A percentile compares a stretch with the other conserved stretches of the same genome.
These are phyloP conservation scores for Pasiphila rectangulata DNA, from an alignment of 2,888 invertebrate species.

Conservation along the genomic window DNA sequence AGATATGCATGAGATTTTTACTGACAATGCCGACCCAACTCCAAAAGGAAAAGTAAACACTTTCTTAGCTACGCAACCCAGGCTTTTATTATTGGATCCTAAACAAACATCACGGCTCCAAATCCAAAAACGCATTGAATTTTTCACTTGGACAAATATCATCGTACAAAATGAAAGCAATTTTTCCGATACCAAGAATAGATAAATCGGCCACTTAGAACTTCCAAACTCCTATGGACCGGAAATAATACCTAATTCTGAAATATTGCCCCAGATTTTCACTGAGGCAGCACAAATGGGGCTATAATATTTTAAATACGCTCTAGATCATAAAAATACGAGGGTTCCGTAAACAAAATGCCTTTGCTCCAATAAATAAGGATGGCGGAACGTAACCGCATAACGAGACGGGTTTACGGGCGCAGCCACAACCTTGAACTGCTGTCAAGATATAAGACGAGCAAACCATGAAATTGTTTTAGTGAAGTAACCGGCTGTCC, in stretches of 20 bases:
- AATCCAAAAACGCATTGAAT: conserved; percentile 4
- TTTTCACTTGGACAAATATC: conserved; percentile 10
- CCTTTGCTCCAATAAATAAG: conserved; percentile 50
- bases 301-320: conserved; percentile 47
- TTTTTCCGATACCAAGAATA: conserved; percentile 20
- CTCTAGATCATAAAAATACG: conserved; percentile 53
- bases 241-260: conserved; percentile 26
- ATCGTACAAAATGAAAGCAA: conserved; percentile 13
- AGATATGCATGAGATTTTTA: too few species aligned
- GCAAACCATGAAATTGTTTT: conserved; percentile 29
- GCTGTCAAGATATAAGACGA: conserved; percentile 31
- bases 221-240: conserved; percentile 26
- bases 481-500: conserved; percentile 11
- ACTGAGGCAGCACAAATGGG: conserved; percentile 37
- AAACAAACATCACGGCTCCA: conserved; percentile 1
- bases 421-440: conserved; percentile 32
- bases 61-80: background rate
- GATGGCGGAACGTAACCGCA: conserved; percentile 37
- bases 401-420: conserved; percentile 39
- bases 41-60: too few species aligned
- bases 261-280: conserved; percentile 36
- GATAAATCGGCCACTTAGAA: conserved; percentile 30
- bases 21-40: too few species aligned
- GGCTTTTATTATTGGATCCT: background rate
- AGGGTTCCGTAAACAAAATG: conserved; percentile 52